Conservation (phyloP, 2,888 invertebrate species). For the Meliscaeva auricollis region DNA sequence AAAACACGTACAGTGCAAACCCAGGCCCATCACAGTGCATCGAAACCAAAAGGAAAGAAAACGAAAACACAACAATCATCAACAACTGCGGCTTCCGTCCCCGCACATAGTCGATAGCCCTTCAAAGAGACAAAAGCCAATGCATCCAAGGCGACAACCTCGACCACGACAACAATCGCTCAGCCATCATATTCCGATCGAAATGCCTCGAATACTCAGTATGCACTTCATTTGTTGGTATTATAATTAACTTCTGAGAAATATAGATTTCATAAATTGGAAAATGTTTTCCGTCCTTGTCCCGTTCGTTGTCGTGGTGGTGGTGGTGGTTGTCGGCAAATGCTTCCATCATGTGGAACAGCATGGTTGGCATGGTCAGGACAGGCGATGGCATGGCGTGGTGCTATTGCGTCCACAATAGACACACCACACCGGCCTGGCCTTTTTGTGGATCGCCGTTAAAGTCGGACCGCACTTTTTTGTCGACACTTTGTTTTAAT, state of each 20-base stretch:
- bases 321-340: background rate
- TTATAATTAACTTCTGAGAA: constrained; percentile 77
- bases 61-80: constrained; percentile 26
- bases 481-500: constrained; percentile 62
- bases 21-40: background rate
- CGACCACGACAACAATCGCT: constrained; percentile 73
- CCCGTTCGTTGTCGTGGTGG: constrained; percentile 3
- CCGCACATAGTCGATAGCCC: background rate
- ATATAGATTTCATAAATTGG: constrained; percentile 76
- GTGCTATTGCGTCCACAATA: constrained; percentile 40
- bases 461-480: constrained; percentile 59
- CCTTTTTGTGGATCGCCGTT: constrained; percentile 55
- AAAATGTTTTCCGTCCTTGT: constrained; percentile 65
- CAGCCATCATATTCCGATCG: constrained; percentile 74
- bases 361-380: constrained; percentile 43
- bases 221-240: constrained; percentile 75
- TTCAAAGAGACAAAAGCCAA: constrained; percentile 33
- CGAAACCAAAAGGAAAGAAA: constrained; percentile 31
- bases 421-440: constrained; percentile 54
- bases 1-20: constrained; percentile 57
- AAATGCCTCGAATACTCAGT: constrained; percentile 74
- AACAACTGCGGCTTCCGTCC: constrained; percentile 32
- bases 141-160: constrained; percentile 47
- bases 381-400: constrained; percentile 15
- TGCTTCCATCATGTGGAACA: constrained; percentile 54